phyloP scores from a whole-genome alignment of 2,888 invertebrate species.

The Agonopterix heracliana region DNA sequence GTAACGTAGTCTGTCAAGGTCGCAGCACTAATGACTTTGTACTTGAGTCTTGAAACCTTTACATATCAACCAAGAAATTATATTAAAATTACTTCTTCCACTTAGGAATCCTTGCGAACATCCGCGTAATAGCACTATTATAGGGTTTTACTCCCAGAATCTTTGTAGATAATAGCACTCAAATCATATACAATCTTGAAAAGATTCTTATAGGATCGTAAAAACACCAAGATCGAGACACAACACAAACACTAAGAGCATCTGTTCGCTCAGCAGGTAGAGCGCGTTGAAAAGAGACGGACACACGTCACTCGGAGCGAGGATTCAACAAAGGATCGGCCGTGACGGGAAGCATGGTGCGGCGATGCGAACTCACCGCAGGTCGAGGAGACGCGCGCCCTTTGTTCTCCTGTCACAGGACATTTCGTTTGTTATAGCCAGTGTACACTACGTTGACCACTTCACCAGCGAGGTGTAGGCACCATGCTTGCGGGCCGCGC shows the following conservation, averaged over 20 bases:
- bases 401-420: conserved; percentile 74
- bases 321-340: conserved; percentile 67
- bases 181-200: conserved; percentile 19
- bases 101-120: conserved; percentile 21
- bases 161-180: conserved; percentile 24
- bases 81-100: conserved; percentile 18
- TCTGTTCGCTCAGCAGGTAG: conserved; percentile 42
- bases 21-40: conserved; percentile 53
- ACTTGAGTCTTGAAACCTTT: conserved; percentile 42
- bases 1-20: conserved; percentile 62
- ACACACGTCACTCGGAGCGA: conserved; percentile 53
- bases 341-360: conserved; percentile 55
- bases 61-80: conserved; percentile 31
- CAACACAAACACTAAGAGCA: conserved; percentile 45
- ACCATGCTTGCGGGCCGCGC: conserved; percentile 58
- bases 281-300: conserved; percentile 64
- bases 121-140: conserved; percentile 23
- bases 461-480: conserved; percentile 58
- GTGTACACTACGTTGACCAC: conserved; percentile 60
- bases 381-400: conserved; percentile 70
- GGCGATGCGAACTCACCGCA: conserved; percentile 68
- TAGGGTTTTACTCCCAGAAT: conserved; percentile 25
- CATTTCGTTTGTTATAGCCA: conserved; percentile 59
- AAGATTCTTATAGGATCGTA: conserved; percentile 20
- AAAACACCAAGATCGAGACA: conserved; percentile 19